Evolutionary conservation across 1,140 invertebrate species (phyloP).

Genomic region (Achroia grisella): DNA sequence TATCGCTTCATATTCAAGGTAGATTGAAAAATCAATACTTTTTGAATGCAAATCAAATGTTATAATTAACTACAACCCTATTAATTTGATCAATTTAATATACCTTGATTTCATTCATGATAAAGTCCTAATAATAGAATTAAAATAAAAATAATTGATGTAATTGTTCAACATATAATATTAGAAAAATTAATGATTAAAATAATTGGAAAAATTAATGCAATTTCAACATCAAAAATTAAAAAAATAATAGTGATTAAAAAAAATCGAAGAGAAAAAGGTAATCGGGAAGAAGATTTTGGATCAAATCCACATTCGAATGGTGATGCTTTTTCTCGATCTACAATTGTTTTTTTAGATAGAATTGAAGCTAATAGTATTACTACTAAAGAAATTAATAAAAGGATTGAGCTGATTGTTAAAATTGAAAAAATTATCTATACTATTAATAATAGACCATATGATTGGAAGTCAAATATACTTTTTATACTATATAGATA

Average conservation of each 20-base stretch:
- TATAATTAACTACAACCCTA: slow-evolving; percentile 76
- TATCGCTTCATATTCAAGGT: slow-evolving; percentile 74
- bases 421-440: slow-evolving; percentile 71
- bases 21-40: slow-evolving; percentile 73
- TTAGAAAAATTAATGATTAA: slow-evolving; percentile 47
- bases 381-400: slow-evolving; percentile 56
- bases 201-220: slow-evolving; percentile 74
- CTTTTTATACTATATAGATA: slow-evolving; percentile 80
- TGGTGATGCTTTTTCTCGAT: slow-evolving; percentile 75
- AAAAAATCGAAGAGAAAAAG: slow-evolving; percentile 77
- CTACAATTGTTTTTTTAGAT: slow-evolving; percentile 72
- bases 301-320: slow-evolving; percentile 80
- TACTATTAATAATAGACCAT: slow-evolving; percentile 71
- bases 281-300: slow-evolving; percentile 68
- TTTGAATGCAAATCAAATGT: slow-evolving; percentile 78
- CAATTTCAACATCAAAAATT: slow-evolving; percentile 80
- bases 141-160: slow-evolving; percentile 70
- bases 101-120: slow-evolving; percentile 78
- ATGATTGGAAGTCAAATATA: slow-evolving; percentile 82
- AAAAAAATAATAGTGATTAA: slow-evolving; percentile 78
- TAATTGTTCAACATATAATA: slow-evolving; percentile 48
- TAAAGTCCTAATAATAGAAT: slow-evolving; percentile 74
- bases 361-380: slow-evolving; percentile 65
- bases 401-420: slow-evolving; percentile 61
- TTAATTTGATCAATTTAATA: slow-evolving; percentile 73